Percentiles rank a stretch among this genome's conserved stretches.
Conservation (phyloP, 2,113 vertebrate genomes). For the Climacteris rufus region DNA sequence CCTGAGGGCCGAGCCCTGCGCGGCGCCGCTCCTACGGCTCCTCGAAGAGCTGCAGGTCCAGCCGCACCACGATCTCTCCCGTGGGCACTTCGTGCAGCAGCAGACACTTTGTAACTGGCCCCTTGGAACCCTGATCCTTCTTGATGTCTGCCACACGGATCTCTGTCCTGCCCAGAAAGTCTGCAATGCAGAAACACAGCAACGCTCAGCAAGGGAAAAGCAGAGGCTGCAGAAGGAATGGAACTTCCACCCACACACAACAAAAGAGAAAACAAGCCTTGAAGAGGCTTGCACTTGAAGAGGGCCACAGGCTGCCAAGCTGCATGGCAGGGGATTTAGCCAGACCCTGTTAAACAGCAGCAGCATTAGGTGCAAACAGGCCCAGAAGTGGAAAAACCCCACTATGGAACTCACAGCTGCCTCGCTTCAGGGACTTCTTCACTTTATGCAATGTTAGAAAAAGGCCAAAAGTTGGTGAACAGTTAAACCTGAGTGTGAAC, state of each 20-base stretch:
- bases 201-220: background rate
- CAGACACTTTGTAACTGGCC: slow-evolving; percentile 95
- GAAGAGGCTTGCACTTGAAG: background rate
- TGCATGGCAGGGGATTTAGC: background rate
- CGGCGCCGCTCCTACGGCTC: slow-evolving; percentile 90
- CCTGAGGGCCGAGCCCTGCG: too few species aligned
- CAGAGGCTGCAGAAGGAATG: background rate
- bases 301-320: background rate
- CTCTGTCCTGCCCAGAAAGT: slow-evolving; percentile 97
- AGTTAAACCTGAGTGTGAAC: background rate
- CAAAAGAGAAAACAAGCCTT: background rate
- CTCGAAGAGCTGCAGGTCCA: slow-evolving; percentile 96
- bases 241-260: background rate
- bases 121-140: slow-evolving; percentile 98
- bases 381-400: background rate
- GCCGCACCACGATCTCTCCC: slow-evolving; percentile 93
- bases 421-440: background rate
- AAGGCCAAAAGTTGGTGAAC: background rate
- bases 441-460: background rate
- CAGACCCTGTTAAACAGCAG: background rate
- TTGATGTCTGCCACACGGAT: slow-evolving; percentile 98
- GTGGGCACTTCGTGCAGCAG: slow-evolving; percentile 98
- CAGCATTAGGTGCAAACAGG: background rate
- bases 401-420: background rate
- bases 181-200: slow-evolving; percentile 73